These are phyloP conservation scores for Alectura lathami DNA, from an alignment of 2,113 vertebrate species.

Conservation along the genomic window DNA sequence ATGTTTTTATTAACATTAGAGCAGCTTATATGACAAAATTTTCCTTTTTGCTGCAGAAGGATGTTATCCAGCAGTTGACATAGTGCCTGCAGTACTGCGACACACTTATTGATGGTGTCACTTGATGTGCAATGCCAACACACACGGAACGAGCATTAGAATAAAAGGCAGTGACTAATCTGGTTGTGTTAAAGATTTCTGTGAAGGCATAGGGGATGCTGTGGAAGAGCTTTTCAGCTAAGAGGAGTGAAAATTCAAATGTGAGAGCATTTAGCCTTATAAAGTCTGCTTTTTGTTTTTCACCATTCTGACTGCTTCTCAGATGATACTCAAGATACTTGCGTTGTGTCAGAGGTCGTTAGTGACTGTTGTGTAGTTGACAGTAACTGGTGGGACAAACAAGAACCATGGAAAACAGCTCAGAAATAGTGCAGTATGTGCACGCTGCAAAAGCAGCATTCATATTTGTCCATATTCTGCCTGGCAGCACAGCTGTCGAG, in stretches of 20 bases:
- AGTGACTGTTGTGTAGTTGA: background rate
- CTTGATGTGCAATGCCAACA: slow-evolving; percentile 4
- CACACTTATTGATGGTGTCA: background rate
- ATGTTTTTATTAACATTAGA: background rate
- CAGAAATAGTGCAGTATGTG: background rate
- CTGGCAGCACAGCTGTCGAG: background rate
- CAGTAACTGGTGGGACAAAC: background rate
- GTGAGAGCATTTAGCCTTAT: background rate
- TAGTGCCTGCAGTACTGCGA: background rate
- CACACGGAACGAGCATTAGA: background rate
- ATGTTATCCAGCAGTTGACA: background rate
- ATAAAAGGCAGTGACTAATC: slow-evolving; percentile 18
- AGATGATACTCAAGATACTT: background rate
- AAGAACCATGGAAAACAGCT: background rate
- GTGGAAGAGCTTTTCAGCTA: slow-evolving; percentile 35
- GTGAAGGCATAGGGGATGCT: background rate
- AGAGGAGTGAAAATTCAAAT: slow-evolving; percentile 21
- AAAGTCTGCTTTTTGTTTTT: background rate
- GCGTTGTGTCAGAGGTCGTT: background rate
- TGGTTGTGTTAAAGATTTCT: slow-evolving; percentile 33
- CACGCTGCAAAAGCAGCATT: background rate
- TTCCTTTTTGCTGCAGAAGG: background rate
- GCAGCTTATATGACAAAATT: background rate
- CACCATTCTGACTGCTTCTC: background rate
- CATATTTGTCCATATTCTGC: background rate